Evolutionary conservation across 1,140 invertebrate species (phyloP).

Genomic region (Microplitis mediator): DNA sequence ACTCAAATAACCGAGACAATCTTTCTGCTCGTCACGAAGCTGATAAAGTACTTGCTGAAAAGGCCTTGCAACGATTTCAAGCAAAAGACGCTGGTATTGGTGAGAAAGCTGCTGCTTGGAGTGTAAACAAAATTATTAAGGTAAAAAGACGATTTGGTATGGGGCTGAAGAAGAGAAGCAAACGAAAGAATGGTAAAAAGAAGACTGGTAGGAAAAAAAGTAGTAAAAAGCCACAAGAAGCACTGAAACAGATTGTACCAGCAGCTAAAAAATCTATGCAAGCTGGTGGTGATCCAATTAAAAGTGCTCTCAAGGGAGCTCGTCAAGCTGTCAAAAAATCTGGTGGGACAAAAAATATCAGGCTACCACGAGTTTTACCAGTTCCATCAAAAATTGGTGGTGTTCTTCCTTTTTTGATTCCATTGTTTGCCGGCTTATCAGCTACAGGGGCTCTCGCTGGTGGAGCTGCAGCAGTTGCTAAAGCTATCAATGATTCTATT

Average conservation of each 20-base stretch:
- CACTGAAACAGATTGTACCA: too few species aligned
- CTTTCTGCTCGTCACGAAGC: not conserved
- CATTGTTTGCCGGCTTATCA: too few species aligned
- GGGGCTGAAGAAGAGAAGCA: too few species aligned
- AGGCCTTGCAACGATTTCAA: not conserved
- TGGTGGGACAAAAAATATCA: not conserved
- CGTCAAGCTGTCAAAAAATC: not conserved
- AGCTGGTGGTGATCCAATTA: not conserved
- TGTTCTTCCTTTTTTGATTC: slow-evolving; percentile 21
- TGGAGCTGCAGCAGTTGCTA: not conserved
- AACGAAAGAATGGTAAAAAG: too few species aligned
- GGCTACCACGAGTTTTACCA: slow-evolving; percentile 3
- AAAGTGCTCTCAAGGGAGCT: not conserved
- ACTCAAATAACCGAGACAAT: not conserved
- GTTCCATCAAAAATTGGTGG: slow-evolving; percentile 21
- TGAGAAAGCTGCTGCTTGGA: not conserved
- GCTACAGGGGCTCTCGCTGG: not conserved
- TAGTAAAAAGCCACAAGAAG: too few species aligned
- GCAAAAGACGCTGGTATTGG: not conserved
- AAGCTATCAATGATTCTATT: too few species aligned
- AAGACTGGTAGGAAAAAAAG: too few species aligned
- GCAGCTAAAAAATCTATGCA: too few species aligned
- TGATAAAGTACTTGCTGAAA: not conserved
- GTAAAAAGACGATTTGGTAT: not conserved
- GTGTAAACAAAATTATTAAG: not conserved